A percentile compares a stretch with the other conserved stretches of the same genome.
Conservation (phyloP, 2,113 vertebrate species). For the Antidorcas marsupialis region DNA sequence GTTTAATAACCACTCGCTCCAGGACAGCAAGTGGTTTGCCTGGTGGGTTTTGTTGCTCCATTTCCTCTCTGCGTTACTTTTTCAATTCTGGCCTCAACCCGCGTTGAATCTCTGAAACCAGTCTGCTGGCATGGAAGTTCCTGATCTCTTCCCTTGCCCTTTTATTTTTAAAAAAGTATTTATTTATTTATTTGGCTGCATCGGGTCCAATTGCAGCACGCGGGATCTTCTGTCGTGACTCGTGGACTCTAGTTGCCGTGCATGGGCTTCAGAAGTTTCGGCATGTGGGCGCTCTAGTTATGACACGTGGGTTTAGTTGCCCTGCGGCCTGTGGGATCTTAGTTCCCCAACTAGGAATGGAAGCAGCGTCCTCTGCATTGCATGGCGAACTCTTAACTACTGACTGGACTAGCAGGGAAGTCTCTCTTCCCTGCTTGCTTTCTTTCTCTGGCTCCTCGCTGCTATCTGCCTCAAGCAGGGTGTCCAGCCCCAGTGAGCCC, state of each 20-base stretch:
- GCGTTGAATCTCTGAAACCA: not conserved
- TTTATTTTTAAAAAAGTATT: not conserved
- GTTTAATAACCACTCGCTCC: constrained; percentile 54
- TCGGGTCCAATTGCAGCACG: not conserved
- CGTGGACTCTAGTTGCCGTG: not conserved
- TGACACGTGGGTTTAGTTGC: not conserved
- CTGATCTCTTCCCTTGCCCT: not conserved
- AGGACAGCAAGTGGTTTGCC: constrained; percentile 34
- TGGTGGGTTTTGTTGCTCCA: constrained; percentile 47
- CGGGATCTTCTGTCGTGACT: fast-evolving
- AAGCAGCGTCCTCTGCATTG: not conserved
- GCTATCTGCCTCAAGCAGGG: not conserved
- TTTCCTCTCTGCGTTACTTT: not conserved
- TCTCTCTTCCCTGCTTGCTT: not conserved
- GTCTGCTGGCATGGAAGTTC: not conserved
- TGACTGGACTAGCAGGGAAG: not conserved
- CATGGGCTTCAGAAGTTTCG: fast-evolving
- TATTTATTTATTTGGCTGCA: not conserved
- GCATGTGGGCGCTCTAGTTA: not conserved
- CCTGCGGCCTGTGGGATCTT: not conserved
- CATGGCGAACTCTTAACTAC: not conserved
- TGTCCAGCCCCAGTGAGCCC: not conserved
- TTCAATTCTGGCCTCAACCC: not conserved
- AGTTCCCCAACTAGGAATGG: not conserved
- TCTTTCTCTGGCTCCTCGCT: not conserved